phyloP scores from a whole-genome alignment of 1,140 invertebrate genomes.

The Macrostomum lignano region DNA sequence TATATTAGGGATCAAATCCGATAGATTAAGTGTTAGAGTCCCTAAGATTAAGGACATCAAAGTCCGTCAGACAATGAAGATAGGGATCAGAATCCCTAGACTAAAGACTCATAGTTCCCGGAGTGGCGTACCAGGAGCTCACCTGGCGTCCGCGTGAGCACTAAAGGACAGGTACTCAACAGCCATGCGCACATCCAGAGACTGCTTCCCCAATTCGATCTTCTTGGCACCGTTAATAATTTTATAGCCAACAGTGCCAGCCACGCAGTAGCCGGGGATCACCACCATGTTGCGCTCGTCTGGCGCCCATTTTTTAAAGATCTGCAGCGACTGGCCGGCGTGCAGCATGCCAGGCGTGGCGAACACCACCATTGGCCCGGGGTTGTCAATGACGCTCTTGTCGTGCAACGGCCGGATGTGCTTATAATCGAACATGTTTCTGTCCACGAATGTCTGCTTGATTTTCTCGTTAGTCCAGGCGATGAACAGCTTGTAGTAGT shows the following conservation, averaged over 20 bases:
- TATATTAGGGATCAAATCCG: too few relatives aligned
- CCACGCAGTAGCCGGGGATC: slow-evolving; percentile 95
- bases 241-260: slow-evolving; percentile 86
- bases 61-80: too few relatives aligned
- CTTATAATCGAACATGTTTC: slow-evolving; percentile 99
- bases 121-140: too few relatives aligned
- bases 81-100: too few relatives aligned
- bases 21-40: too few relatives aligned
- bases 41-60: too few relatives aligned
- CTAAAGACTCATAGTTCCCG: too few relatives aligned
- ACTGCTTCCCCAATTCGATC: slow-evolving; percentile 7
- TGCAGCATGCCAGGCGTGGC: slow-evolving; percentile 98
- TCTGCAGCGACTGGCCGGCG: slow-evolving; percentile 76
- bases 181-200: slow-evolving; percentile 72
- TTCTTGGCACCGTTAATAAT: slow-evolving; percentile 7
- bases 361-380: slow-evolving; percentile 97
- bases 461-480: slow-evolving; percentile 99
- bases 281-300: slow-evolving; percentile 94
- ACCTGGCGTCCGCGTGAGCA: slow-evolving; percentile 95
- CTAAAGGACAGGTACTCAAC: slow-evolving; percentile 99
- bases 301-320: slow-evolving; percentile 97
- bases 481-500: slow-evolving; percentile 99
- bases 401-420: slow-evolving; percentile 58
- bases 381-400: slow-evolving; percentile 77
- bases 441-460: slow-evolving; percentile 85